phyloP scores from a whole-genome alignment of 1,140 invertebrate genomes.

The Phocides pigmalion region DNA sequence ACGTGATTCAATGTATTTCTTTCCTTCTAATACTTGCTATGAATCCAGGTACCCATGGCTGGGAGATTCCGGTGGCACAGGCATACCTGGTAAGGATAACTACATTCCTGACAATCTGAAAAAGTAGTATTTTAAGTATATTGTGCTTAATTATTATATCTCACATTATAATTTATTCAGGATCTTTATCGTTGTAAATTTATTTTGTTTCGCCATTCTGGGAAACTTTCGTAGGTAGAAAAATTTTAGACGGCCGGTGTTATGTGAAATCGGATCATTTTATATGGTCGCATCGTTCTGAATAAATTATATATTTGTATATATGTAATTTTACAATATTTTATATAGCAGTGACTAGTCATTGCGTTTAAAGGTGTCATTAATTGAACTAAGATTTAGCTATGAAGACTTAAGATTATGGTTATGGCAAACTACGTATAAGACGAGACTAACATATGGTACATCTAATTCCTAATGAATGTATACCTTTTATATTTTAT shows the following conservation, averaged over 20 bases:
- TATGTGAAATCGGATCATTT: background rate
- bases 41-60: slow-evolving; percentile 89
- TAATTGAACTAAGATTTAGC: slow-evolving; percentile 16
- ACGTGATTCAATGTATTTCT: no score
- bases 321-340: slow-evolving; percentile 40
- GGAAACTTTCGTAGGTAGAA: background rate
- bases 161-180: slow-evolving; percentile 55
- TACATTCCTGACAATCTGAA: slow-evolving; percentile 90
- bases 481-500: background rate
- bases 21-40: background rate
- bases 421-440: slow-evolving; percentile 5
- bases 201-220: background rate
- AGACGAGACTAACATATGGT: background rate
- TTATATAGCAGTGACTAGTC: slow-evolving; percentile 65
- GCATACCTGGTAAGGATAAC: slow-evolving; percentile 90
- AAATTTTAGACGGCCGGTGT: background rate
- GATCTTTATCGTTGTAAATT: slow-evolving; percentile 17
- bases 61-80: slow-evolving; percentile 93
- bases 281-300: slow-evolving; percentile 31
- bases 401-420: slow-evolving; percentile 31
- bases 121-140: slow-evolving; percentile 54
- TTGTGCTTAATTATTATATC: slow-evolving; percentile 25
- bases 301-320: slow-evolving; percentile 56
- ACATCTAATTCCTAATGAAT: background rate
- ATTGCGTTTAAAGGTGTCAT: slow-evolving; percentile 42